Evolutionary conservation across 2,113 vertebrate species (phyloP).

Genomic region (Pholis gunnellus): DNA sequence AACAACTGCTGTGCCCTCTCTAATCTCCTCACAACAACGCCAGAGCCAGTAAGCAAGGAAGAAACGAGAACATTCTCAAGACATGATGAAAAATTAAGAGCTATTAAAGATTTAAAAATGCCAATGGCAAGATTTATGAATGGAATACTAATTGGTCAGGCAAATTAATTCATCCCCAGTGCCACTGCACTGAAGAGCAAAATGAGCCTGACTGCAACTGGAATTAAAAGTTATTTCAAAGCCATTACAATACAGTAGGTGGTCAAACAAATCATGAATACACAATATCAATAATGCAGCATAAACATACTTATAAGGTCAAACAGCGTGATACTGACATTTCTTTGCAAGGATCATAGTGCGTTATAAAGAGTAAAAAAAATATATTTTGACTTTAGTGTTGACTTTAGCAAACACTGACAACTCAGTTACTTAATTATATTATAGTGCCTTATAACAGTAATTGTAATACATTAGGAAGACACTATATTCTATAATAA

Average conservation of each 20-base stretch:
- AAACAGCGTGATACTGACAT: neutral
- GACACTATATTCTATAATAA: neutral
- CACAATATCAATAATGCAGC: neutral
- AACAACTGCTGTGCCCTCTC: conserved; percentile 63
- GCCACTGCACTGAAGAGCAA: conserved; percentile 25
- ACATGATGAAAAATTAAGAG: conserved; percentile 76
- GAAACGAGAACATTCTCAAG: conserved; percentile 58
- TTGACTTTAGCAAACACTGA: neutral
- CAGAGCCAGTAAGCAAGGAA: conserved; percentile 16
- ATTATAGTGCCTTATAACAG: neutral
- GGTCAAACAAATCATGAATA: conserved; percentile 23
- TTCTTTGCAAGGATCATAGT: neutral
- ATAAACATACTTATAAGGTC: neutral
- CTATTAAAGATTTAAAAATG: conserved; percentile 84
- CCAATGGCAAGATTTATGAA: conserved; percentile 75
- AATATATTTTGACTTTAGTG: too few relatives aligned
- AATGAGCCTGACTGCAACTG: conserved; percentile 27
- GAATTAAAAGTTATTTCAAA: conserved; percentile 23
- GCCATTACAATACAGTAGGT: conserved; percentile 37
- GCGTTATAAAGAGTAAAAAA: neutral
- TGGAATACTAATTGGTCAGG: conserved; percentile 77
- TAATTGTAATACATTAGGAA: neutral
- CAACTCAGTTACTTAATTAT: neutral
- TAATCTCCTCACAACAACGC: conserved; percentile 60
- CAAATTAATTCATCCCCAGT: conserved; percentile 43